A percentile compares a stretch with the other conserved stretches of the same genome.
These are phyloP conservation scores for Cnemophilus loriae DNA, from an alignment of 2,113 vertebrate genomes.

Conservation along the genomic window DNA sequence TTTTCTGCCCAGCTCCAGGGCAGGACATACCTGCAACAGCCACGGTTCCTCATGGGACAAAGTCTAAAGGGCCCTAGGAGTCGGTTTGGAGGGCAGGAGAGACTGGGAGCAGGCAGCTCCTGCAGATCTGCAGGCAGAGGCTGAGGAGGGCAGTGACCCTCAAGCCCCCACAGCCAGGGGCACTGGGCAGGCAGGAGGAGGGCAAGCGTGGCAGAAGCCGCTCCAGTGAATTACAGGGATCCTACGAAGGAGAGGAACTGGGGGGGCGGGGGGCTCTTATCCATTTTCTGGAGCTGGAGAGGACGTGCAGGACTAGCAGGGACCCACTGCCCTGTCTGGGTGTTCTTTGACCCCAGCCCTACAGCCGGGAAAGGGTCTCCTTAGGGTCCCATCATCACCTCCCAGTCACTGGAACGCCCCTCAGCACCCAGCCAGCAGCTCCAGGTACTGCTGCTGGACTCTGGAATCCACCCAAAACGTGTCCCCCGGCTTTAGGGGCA, in stretches of 20 bases:
- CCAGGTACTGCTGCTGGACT: neutral
- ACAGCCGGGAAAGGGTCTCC: neutral
- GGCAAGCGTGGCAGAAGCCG: neutral
- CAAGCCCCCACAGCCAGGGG: neutral
- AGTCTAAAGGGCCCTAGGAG: conserved; percentile 15
- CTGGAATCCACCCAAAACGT: too few relatives aligned
- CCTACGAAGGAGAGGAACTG: neutral
- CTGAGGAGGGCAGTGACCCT: neutral
- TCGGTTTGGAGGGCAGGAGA: neutral
- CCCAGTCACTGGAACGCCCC: accelerated
- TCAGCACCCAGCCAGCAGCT: neutral
- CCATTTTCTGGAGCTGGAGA: neutral
- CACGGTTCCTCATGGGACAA: neutral
- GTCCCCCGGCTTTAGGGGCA: accelerated
- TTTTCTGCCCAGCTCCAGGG: neutral
- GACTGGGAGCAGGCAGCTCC: neutral
- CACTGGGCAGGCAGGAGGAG: neutral
- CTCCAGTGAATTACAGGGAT: neutral
- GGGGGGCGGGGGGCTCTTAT: accelerated
- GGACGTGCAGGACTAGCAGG: neutral
- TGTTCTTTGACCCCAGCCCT: neutral
- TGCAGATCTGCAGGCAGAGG: neutral
- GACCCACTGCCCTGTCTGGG: neutral
- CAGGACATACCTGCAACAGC: neutral
- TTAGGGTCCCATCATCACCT: too few relatives aligned